These are phyloP conservation scores for Paramisgurnus dabryanus DNA, from an alignment of 2,113 vertebrate genomes.

Conservation along the genomic window DNA sequence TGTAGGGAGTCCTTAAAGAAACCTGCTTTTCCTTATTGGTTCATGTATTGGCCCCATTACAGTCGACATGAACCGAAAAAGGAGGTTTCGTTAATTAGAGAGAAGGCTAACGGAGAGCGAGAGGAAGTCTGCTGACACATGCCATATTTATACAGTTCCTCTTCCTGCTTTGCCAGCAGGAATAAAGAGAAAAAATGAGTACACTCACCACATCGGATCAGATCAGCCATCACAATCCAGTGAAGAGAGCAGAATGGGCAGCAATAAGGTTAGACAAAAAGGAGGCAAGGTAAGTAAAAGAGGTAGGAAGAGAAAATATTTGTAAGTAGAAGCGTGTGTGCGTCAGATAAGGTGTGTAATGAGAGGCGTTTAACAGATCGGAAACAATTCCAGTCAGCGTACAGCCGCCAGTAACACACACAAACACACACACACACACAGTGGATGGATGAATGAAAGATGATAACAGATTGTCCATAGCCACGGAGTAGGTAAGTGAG, in stretches of 20 bases:
- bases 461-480: constrained; percentile 23
- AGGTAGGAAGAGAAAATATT: neutral
- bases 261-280: neutral
- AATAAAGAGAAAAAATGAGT: constrained; percentile 7
- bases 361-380: constrained; percentile 42
- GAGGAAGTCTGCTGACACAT: constrained; percentile 43
- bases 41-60: neutral
- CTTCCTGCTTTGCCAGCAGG: constrained; percentile 45
- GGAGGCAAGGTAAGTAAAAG: neutral
- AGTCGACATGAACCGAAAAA: neutral
- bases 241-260: neutral
- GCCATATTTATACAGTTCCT: neutral
- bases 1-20: neutral
- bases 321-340: constrained; percentile 1
- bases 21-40: neutral
- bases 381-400: constrained; percentile 43
- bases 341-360: constrained; percentile 40
- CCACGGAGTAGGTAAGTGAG: constrained; percentile 33
- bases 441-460: neutral
- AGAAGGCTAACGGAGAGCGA: neutral
- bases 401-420: neutral
- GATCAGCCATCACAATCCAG: constrained; percentile 31
- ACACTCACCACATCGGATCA: constrained; percentile 36
- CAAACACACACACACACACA: neutral
- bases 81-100: neutral